Conservation (phyloP, 53 echinoderm and acorn worm species). For the Glandiceps talaboti region DNA sequence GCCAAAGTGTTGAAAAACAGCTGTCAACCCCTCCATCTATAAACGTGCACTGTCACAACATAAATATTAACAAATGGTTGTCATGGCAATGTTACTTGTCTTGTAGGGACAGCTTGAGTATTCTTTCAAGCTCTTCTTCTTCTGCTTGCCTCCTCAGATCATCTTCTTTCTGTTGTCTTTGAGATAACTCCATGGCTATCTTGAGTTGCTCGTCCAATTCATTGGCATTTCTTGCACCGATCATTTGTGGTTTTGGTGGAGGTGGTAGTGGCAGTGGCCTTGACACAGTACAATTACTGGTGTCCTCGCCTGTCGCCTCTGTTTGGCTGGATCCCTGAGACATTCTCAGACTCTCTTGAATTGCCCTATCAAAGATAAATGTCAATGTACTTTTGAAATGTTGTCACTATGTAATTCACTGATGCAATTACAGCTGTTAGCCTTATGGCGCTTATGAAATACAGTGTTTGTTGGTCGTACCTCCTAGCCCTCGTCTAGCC, state of each 20-base stretch:
- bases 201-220: slow-evolving; percentile 48
- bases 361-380: no score
- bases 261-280: slow-evolving; percentile 15
- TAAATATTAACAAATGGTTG: no score
- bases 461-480: no score
- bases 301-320: not conserved
- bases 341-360: slow-evolving; percentile 60
- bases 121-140: slow-evolving; percentile 81
- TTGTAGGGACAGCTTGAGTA: slow-evolving; percentile 69
- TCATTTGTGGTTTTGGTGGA: not conserved
- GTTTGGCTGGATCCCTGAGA: not conserved
- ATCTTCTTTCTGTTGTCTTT: slow-evolving; percentile 66
- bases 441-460: no score
- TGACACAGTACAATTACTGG: not conserved
- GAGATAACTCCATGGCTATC: slow-evolving; percentile 72
- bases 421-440: no score
- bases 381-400: no score
- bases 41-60: no score
- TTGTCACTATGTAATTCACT: no score
- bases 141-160: slow-evolving; percentile 56
- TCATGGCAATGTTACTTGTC: slow-evolving; percentile 85
- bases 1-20: no score
- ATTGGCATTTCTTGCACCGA: not conserved
- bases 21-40: no score
- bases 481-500: no score